Evolutionary conservation across 2,888 invertebrate genomes (phyloP).

Genomic region (Drosophila hamatofila): DNA sequence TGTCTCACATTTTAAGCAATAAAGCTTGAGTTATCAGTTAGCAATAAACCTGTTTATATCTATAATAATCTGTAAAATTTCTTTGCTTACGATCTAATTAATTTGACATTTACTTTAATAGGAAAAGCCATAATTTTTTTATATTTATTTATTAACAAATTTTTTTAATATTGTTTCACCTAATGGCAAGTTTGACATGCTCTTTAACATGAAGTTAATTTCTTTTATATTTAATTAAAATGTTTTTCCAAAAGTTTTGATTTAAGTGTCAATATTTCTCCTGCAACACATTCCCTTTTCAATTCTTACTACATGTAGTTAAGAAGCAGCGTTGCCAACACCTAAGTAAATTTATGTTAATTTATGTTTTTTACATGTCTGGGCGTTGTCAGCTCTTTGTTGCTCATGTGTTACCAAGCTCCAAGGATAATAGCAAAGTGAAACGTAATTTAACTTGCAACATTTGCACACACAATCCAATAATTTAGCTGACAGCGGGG

Average conservation of each 20-base stretch:
- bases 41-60: no score
- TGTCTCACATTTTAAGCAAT: no score
- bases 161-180: no score
- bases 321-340: not conserved
- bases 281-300: not conserved
- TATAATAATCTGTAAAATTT: no score
- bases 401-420: not conserved
- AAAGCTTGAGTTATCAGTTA: no score
- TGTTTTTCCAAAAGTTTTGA: rapidly evolving
- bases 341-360: not conserved
- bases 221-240: no score
- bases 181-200: not conserved
- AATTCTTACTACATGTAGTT: not conserved
- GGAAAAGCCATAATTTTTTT: no score
- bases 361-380: no score
- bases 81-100: no score
- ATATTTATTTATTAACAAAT: no score
- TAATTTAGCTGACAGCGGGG: constrained; percentile 8
- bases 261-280: not conserved
- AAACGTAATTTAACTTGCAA: not conserved
- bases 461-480: constrained; percentile 2
- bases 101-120: no score
- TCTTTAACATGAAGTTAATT: not conserved
- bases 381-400: not conserved
- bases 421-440: not conserved